Evolutionary conservation across 2,113 vertebrate genomes (phyloP), one percentile per base, ranked within the genome.

Genomic region (Dicerorhinus sumatrensis): DNA sequence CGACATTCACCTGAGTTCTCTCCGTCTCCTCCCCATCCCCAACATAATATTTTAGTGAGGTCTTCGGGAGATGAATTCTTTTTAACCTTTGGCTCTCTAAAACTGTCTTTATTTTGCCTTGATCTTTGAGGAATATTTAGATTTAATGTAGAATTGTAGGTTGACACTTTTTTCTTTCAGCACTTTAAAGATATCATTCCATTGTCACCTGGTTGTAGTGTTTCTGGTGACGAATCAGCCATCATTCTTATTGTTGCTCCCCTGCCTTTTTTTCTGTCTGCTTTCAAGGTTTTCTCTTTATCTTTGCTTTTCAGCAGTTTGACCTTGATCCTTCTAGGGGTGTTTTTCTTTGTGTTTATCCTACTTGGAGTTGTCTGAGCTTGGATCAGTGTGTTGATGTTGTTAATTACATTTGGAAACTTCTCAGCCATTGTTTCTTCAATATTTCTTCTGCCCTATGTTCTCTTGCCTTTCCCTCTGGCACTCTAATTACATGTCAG

Each of bases 231-330:
- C 12, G 20, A 20, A 20, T 60, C 65, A 90, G 36, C 56, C 27
- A 2, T 51, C 60, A 14, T 82, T 95, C 51, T 27, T 72, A 23
- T 18, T 6, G 8, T 69, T 75, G 42, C 29, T 85, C n/a, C 27
- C n/a, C 56, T 23, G 14, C 4, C 31, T 56, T 56, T 4, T 18
- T n/a, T 14, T 10, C n/a, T 65, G 27, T 67, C 67, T 63, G 17
- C 51, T 62, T 67, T 86, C n/a, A 69, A 56, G 65, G 23, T 86
- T 92, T 96, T 69, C 12, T 86, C 39, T 95, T 70, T 91, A 48
- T 85, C 31, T 36, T 62, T 91, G 75, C 8, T 75, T 83, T 81
- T 75, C 29, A 88, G 21, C 31, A 73, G 23, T 73, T 70, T 42
- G n/a, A 16, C 63, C 72, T 46, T 51, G 69, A 65, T 23, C 7